Base-by-base conservation (phyloP, 2,113 vertebrate species). In the Ctenomys sociabilis region DNA sequence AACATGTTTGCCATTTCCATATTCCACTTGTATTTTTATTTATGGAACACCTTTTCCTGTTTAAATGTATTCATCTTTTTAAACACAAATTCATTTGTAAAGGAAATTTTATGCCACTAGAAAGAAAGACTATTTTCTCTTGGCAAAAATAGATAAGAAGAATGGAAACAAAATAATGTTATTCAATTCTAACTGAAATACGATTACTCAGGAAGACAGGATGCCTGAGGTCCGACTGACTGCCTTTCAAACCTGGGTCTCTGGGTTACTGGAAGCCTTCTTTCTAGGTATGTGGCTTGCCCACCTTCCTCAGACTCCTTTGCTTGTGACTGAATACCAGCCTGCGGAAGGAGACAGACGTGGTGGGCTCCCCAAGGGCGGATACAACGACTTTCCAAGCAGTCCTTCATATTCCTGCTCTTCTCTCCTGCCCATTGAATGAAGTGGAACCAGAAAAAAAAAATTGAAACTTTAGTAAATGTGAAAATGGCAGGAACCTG, bases 31-130 rank as follows among this genome's bases (percentile, higher is more conserved):
- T 40, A 75, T 73, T 94, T 88, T 90, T 66, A 88, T 83, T 72
- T 91, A 83, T 83, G 87, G 88, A 57, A 52, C 59, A 78, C 13
- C 26, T 7, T 35, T 92, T 45, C 26, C 26, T 11, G 61, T 54
- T 77, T 86, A 68, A 75, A 24, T 45, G 45, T 13, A 54, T 73
- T 85, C 26, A 75, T 22, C 64, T 92, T 43, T 82, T 81, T 40
- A 85, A 93, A 85, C 10, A 78, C 82, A 84, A 82, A 83, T 64
- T 90, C 43, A 87, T 49, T 93, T 87, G 70, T 19, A 94, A 95
- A 83, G 30, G 21, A 92, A 77, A 83, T 64, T 85, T 81, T 77
- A 83, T 30, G 77, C 5, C 57, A 24, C 32, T 37, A 32, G 19
- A 81, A 81, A 22, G 21, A 70, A 78, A 92, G 92, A 70, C 21